A percentile compares a stretch with the other conserved stretches of the same genome.
Evolutionary conservation across 2,888 invertebrate species (phyloP).

Genomic region (Lamellibrachia satsuma): DNA sequence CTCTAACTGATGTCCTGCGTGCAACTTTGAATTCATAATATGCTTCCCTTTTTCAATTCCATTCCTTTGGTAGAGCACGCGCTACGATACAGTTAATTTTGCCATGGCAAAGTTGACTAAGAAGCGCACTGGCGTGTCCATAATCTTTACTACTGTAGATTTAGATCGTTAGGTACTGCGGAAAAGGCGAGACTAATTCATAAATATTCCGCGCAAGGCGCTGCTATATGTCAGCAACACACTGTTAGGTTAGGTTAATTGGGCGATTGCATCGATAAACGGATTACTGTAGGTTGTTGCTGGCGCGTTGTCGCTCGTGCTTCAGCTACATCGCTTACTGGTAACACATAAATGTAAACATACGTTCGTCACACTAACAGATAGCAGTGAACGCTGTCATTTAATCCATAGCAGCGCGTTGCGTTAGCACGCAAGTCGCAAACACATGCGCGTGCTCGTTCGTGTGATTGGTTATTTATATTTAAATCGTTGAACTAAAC

Average conservation of each 20-base stretch:
- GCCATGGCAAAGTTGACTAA: too few species aligned
- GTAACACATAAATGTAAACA: not conserved
- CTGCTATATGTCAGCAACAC: not conserved
- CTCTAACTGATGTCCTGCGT: too few species aligned
- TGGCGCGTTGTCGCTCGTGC: not conserved
- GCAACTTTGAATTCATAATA: too few species aligned
- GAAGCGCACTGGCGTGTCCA: not conserved
- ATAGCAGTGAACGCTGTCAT: not conserved
- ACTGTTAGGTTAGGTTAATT: not conserved
- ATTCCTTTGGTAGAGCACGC: not conserved
- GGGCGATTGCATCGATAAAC: not conserved
- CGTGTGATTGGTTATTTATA: too few species aligned
- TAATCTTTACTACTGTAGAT: not conserved
- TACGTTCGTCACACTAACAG: not conserved
- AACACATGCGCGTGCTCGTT: too few species aligned
- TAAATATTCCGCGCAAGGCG: not conserved
- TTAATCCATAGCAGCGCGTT: not conserved
- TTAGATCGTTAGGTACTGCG: not conserved
- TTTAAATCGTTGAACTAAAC: too few species aligned
- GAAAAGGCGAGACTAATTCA: slow-evolving; percentile 4
- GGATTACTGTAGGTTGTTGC: not conserved
- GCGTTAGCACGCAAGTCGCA: too few species aligned
- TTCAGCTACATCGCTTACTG: not conserved
- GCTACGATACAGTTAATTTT: not conserved
- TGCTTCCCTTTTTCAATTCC: too few species aligned